Percentiles rank a stretch among this genome's conserved stretches.
phyloP scores from a whole-genome alignment of 2,888 invertebrate genomes.

The Perizoma affinitatum region DNA sequence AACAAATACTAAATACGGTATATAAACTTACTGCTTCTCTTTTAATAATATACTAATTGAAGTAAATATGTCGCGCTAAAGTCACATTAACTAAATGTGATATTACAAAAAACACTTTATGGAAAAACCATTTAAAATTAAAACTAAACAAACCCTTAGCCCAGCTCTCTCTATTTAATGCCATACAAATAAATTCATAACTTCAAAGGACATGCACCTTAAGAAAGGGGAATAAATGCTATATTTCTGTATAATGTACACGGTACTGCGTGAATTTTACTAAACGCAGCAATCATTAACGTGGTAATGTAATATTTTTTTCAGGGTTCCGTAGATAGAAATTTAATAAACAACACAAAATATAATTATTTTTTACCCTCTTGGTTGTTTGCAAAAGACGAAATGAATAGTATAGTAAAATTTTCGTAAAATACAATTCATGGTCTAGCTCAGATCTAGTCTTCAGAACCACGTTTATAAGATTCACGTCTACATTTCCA shows the following conservation, averaged over 20 bases:
- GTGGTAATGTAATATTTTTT: constrained; percentile 46
- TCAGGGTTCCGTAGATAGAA: constrained; percentile 39
- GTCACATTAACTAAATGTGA: not conserved
- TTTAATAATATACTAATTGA: no score
- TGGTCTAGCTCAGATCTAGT: no score
- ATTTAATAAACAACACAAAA: no score
- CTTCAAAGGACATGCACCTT: constrained; percentile 15
- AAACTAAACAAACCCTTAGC: constrained; percentile 10
- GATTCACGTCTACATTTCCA: no score
- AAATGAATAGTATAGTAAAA: no score
- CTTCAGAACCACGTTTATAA: no score
- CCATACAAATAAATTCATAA: not conserved
- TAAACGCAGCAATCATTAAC: constrained; percentile 47
- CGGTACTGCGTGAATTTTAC: constrained; percentile 37
- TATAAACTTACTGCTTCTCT: no score
- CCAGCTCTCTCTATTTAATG: constrained; percentile 6
- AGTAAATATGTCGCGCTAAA: no score
- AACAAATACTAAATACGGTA: no score
- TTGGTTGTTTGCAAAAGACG: no score
- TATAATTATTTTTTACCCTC: no score
- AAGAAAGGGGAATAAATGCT: constrained; percentile 15
- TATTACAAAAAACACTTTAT: constrained; percentile 40
- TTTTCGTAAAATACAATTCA: no score
- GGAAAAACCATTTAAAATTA: constrained; percentile 35
- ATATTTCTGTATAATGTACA: constrained; percentile 16